Evolutionary conservation across 2,797 vertebrate species (phyloP), one percentile per base, ranked within the genome.

Genomic region (Sebastes dallii): DNA sequence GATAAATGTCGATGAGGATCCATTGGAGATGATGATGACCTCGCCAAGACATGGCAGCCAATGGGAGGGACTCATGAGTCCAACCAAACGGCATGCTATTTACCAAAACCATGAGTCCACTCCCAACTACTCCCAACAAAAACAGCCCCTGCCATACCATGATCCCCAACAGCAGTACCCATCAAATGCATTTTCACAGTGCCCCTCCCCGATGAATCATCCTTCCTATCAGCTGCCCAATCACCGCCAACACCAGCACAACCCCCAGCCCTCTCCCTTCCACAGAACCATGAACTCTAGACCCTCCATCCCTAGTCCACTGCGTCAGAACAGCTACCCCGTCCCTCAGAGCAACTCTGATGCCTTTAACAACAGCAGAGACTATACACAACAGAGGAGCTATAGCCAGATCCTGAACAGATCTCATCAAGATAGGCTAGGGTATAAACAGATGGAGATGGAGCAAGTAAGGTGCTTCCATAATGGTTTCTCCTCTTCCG

Each of bases 1-100:
- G 82, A 82, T 95, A 3, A 97, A 95, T 67, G 97, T 96, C 2
- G 96, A 96, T 54, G 97, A 95, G 60, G 96, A 96, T 78, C 93
- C 95, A 8, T 79, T 94, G 75, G 96, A 96, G 11, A 78, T 78
- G 4, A 73, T 87, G 8, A 20, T 90, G 66, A 83, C 84, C 20
- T 90, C 85, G 0, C 80, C 84, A 0, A 83, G 68, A 59, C 77
- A 83, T 61, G 59, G 66, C 34, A 77, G 55, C 24, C 62, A 85
- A 14, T 90, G 88, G 92, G 83, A 88, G 6, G 71, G 79, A 6
- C 66, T 84, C 32, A 27, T 60, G 20, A 93, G 88, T 90, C 92
- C 89, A 55, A 88, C 80, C 30, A 94, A 93, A 87, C 88, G 85
- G 0, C 86, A 92, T 13, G 91, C 90, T 10, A 92, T 95, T 83